Percentiles rank a stretch among this genome's conserved stretches.
These are phyloP conservation scores for Eupithecia centaureata DNA, from an alignment of 2,888 invertebrate genomes.

Conservation along the genomic window DNA sequence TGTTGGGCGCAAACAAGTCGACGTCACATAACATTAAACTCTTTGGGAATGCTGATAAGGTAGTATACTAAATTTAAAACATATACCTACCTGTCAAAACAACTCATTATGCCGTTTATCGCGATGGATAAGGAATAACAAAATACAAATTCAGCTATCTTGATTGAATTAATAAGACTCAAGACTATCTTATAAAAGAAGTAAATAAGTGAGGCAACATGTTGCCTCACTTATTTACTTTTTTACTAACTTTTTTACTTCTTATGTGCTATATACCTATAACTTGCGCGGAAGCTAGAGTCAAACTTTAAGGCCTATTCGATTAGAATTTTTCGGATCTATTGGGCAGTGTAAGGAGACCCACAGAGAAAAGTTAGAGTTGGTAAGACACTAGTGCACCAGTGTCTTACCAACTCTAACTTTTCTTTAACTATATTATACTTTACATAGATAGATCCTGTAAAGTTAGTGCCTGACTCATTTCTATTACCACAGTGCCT, in stretches of 20 bases:
- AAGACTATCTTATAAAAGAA: background rate
- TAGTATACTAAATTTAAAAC: background rate
- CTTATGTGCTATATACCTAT: constrained; percentile 9
- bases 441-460: too few relatives aligned
- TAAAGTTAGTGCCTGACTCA: too few relatives aligned
- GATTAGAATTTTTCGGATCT: background rate
- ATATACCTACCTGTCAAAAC: constrained; percentile 14
- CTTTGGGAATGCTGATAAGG: background rate
- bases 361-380: too few relatives aligned
- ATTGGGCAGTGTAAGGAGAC: background rate
- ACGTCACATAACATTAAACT: constrained; percentile 7
- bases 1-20: constrained; percentile 3
- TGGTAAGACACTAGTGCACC: too few relatives aligned
- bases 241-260: too few relatives aligned
- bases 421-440: too few relatives aligned
- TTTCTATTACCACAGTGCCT: background rate
- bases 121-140: background rate
- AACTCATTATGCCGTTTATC: constrained; percentile 6
- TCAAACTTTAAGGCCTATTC: background rate
- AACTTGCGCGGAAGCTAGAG: constrained; percentile 12
- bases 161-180: background rate
- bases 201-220: background rate
- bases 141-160: background rate
- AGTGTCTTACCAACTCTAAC: too few relatives aligned
- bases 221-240: too few relatives aligned